Base-by-base conservation (phyloP, 2,113 vertebrate species). In the Anguilla japonica region DNA sequence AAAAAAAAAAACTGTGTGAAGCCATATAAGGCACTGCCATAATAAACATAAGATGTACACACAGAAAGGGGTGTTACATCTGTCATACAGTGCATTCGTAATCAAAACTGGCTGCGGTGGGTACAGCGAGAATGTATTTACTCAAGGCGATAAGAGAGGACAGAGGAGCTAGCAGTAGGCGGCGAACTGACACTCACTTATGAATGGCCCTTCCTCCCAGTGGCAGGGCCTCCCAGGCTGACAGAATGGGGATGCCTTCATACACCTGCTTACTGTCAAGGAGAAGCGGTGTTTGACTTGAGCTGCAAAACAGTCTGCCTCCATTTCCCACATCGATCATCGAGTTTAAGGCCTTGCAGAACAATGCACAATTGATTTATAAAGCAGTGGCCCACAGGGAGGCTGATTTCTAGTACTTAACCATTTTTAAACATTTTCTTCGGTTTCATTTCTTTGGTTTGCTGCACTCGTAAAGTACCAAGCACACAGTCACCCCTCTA, bases 161-260 rank as follows among this genome's bases (percentile, higher is more conserved):
- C 71, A 34, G 84, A 53, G 41, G 34, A 75, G 14, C 16, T n/a
- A 29, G 15, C 71, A 81, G 60, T 26, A 67, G 57, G 63, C 63
- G 5, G n/a, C n/a, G 34, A 34, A 1, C 3, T 50, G 39, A 29
- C 78, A 95, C 96, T 97, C 96, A 99, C 98, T 96, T 98, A 93
- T 99, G 98, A 91, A 99, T 97, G 40, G 97, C 96, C 92, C 97
- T 99, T 90, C 98, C 98, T 92, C 96, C 98, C 92, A 99, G 90
- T 56, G 98, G 98, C 67, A 99, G 95, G 6, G 98, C 97, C 75
- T 97, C 98, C 98, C 98, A 99, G 3, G 98, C 97, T 81, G 96
- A 97, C 50, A 99, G 93, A 84, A 99, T 96, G 0, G 97, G 97
- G 87, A 98, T 98, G 87, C 98, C 98, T 91, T 99, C 98, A 87